Percentiles rank a stretch among this genome's conserved stretches.
Evolutionary conservation across 1,140 invertebrate species (phyloP).

Genomic region (Hyposmocoma kahamanoa): DNA sequence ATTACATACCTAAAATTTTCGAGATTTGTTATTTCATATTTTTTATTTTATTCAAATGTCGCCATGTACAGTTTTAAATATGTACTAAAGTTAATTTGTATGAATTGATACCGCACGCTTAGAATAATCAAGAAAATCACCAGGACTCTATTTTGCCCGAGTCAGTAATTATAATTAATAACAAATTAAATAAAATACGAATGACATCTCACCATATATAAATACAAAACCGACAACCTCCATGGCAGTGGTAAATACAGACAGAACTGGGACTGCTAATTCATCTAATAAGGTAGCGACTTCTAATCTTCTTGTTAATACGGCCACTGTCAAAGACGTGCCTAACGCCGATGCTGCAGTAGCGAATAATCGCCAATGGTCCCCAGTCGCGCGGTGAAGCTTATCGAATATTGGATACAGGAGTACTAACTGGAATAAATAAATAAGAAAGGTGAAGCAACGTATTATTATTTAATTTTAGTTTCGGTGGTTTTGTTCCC

Average conservation of each 20-base stretch:
- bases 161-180: no score
- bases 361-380: conserved; percentile 52
- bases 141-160: no score
- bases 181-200: no score
- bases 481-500: no score
- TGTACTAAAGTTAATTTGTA: no score
- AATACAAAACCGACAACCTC: conserved; percentile 60
- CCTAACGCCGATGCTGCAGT: conserved; percentile 47
- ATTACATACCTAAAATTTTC: no score
- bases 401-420: conserved; percentile 56
- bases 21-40: no score
- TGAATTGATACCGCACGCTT: no score
- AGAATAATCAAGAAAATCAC: no score
- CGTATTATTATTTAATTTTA: no score
- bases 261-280: conserved; percentile 42
- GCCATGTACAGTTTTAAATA: no score
- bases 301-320: conserved; percentile 40
- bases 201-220: conserved; percentile 63
- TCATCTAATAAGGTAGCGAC: conserved; percentile 45
- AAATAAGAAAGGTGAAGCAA: not conserved
- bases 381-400: conserved; percentile 40
- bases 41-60: no score
- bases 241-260: conserved; percentile 42
- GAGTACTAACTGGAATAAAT: conserved; percentile 44
- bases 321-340: conserved; percentile 44